These are phyloP conservation scores for Cephonodes hylas DNA, from an alignment of 2,888 invertebrate species.

Conservation along the genomic window DNA sequence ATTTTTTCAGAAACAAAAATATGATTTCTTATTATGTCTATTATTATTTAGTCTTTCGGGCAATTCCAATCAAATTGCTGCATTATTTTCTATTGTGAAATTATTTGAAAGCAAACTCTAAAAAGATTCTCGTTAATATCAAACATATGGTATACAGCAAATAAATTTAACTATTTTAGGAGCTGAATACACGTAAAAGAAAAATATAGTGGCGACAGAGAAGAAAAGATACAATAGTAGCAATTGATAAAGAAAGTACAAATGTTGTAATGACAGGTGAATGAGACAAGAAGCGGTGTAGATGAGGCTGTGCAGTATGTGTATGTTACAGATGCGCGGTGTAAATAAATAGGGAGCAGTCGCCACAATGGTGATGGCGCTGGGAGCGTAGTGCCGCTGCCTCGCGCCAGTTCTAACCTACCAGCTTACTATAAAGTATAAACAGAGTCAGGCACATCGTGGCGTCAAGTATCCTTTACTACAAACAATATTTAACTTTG, in stretches of 20 bases:
- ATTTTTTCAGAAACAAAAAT: background rate
- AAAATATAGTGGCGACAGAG: background rate
- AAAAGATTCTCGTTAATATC: background rate
- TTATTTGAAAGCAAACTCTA: background rate
- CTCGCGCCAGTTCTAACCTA: background rate
- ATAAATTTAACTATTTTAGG: background rate
- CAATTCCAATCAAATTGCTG: background rate
- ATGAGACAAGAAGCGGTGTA: background rate
- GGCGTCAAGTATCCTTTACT: slow-evolving; percentile 43
- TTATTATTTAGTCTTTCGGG: background rate
- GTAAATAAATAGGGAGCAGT: background rate
- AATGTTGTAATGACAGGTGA: background rate
- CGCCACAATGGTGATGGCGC: background rate
- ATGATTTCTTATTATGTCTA: background rate
- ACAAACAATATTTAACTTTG: slow-evolving; percentile 11
- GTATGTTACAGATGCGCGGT: background rate
- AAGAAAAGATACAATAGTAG: background rate
- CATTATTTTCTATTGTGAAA: slow-evolving; percentile 23
- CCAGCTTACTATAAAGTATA: slow-evolving; percentile 33
- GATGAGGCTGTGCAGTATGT: background rate
- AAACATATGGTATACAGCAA: background rate
- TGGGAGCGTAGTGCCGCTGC: background rate
- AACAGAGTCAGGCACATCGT: slow-evolving; percentile 69
- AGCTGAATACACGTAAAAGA: background rate
- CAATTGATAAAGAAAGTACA: background rate